These are phyloP conservation scores for Pycnonotus jocosus DNA, from an alignment of 2,113 vertebrate genomes.

Conservation along the genomic window DNA sequence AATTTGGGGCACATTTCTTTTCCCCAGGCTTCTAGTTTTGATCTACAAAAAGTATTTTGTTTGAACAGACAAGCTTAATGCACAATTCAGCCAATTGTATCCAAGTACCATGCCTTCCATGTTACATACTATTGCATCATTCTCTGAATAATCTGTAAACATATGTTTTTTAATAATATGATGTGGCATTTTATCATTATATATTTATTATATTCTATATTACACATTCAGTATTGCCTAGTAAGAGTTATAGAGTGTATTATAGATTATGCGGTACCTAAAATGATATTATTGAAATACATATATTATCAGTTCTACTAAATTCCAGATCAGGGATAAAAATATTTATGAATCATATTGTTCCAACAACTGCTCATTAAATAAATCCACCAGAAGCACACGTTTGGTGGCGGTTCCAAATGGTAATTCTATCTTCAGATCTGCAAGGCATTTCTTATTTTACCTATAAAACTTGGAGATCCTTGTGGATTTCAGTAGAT, in stretches of 20 bases:
- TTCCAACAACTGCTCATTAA: not conserved
- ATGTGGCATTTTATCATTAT: not conserved
- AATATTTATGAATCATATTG: not conserved
- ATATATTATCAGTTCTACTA: not conserved
- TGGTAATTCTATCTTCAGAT: not conserved
- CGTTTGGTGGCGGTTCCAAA: not conserved
- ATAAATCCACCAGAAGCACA: not conserved
- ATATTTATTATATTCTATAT: not conserved
- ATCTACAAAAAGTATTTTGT: not conserved
- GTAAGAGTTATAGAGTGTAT: not conserved
- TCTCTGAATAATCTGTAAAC: not conserved
- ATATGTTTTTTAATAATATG: not conserved
- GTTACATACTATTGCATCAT: not conserved
- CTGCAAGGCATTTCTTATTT: not conserved
- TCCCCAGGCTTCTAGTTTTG: not conserved
- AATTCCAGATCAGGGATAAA: not conserved
- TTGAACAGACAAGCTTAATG: not conserved
- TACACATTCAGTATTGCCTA: not conserved
- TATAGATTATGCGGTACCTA: not conserved
- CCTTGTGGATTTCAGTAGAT: not conserved
- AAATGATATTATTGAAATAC: not conserved
- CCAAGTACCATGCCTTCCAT: not conserved
- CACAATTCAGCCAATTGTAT: not conserved
- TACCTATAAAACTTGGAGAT: not conserved
- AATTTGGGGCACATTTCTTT: not conserved